Evolutionary conservation across 1,140 invertebrate genomes (phyloP), one percentile per base, ranked within the genome.

Genomic region (Babylonia areolata): DNA sequence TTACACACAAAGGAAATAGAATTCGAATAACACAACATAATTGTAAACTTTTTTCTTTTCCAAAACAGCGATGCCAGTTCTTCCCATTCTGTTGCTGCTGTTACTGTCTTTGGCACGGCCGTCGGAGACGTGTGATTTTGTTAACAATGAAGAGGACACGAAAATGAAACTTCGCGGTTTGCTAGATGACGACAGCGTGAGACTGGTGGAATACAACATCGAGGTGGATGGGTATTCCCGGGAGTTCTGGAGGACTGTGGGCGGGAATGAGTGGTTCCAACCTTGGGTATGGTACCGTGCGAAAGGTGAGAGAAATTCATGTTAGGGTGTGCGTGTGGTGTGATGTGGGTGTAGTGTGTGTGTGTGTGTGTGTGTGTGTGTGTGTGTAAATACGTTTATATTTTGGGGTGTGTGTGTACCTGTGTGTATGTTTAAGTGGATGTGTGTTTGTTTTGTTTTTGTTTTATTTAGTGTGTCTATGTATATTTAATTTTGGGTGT

Each of bases 401-500:
- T 6, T 75, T n/a, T 75, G 71, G 64, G 17, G 64, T 69, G 11
- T 69, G 64, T 69, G n/a, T n/a, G n/a, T n/a, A n/a, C n/a, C n/a
- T n/a, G n/a, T n/a, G 64, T 69, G 64, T 69, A 3, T 69, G 64
- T 69, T 20, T 69, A 3, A 35, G 71, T 75, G 33, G 31, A 31
- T 77, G 73, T 77, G 35, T 35, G 5, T 77, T 9, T 64, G 9
- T 6, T 64, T 64, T 64, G 58, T 64, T 64, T 9, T 64, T 64
- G 58, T 46, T 51, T 51, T 51, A 51, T 17, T 9, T 12, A 17
- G 71, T 73, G 71, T 73, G 71, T 73, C 31, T 73, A 31, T 73
- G 71, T 73, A 17, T 73, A 31, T 73, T n/a, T 73, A 31, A 35
- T n/a, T 73, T n/a, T 73, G 71, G 33, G 71, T 73, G 71, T 73